These are phyloP conservation scores for Sphaeramia orbicularis DNA, from an alignment of 2,797 vertebrate genomes.

Conservation along the genomic window DNA sequence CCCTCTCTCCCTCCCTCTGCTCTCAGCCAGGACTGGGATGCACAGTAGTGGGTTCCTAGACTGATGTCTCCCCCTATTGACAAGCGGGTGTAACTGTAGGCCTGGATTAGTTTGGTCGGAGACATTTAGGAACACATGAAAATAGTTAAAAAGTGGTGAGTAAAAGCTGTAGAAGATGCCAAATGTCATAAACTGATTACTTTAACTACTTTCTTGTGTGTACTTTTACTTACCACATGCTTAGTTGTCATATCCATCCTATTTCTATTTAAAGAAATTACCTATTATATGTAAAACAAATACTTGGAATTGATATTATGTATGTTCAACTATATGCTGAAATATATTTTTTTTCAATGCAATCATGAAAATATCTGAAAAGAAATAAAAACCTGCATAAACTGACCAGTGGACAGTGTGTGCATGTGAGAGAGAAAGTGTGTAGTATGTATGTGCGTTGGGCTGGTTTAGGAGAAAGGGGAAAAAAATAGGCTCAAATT, in stretches of 20 bases:
- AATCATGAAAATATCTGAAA: background rate
- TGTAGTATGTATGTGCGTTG: slow-evolving; percentile 26
- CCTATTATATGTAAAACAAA: too few relatives aligned
- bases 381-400: too few relatives aligned
- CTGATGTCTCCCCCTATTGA: slow-evolving; percentile 86
- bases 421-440: slow-evolving; percentile 25
- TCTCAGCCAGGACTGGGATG: background rate
- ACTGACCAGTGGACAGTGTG: background rate
- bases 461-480: slow-evolving; percentile 28
- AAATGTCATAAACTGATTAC: background rate
- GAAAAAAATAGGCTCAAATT: slow-evolving; percentile 67
- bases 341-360: background rate
- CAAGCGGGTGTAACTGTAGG: background rate
- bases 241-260: too few relatives aligned
- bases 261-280: too few relatives aligned
- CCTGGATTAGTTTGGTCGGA: too few relatives aligned
- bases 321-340: background rate
- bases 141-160: slow-evolving; percentile 10
- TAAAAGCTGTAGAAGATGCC: background rate
- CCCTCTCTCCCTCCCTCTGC: slow-evolving; percentile 4
- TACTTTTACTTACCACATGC: background rate
- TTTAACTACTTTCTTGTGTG: background rate
- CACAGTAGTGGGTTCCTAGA: slow-evolving; percentile 80
- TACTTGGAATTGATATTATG: slow-evolving; percentile 3
- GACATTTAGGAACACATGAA: slow-evolving; percentile 8